Evolutionary conservation across 1,140 invertebrate genomes (phyloP).

Genomic region (Dendrolimus kikuchii): DNA sequence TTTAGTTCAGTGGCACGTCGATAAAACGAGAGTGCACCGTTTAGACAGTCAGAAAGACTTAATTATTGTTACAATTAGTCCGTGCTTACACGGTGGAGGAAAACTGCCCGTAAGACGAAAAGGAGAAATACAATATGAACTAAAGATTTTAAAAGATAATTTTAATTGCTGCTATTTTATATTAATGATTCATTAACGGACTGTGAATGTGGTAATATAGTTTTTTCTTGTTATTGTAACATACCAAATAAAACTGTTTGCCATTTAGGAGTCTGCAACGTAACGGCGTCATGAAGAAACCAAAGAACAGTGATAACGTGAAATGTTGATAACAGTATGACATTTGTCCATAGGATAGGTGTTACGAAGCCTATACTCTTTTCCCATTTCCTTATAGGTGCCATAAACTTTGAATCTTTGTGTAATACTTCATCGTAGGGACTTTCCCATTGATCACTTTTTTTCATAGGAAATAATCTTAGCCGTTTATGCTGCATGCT

Average conservation of each 20-base stretch:
- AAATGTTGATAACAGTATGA: conserved; percentile 26
- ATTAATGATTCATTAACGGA: too few species aligned
- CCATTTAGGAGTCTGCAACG: conserved; percentile 18
- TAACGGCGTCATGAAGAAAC: conserved; percentile 7
- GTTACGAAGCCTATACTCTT: conserved; percentile 48
- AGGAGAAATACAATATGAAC: too few species aligned
- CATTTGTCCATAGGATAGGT: conserved; percentile 40
- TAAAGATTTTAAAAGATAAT: too few species aligned
- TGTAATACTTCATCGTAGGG: conserved; percentile 26
- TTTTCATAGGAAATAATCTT: background rate
- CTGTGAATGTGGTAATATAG: too few species aligned
- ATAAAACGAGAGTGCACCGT: too few species aligned
- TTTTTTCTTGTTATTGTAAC: conserved; percentile 7
- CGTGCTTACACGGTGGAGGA: too few species aligned
- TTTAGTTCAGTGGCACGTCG: too few species aligned
- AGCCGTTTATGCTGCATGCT: too few species aligned
- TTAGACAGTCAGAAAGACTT: too few species aligned
- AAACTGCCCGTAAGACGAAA: too few species aligned
- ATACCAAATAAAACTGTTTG: conserved; percentile 39
- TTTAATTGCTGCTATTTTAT: too few species aligned
- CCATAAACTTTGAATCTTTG: conserved; percentile 33
- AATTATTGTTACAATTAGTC: too few species aligned
- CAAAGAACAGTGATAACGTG: conserved; percentile 25
- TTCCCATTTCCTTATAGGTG: conserved; percentile 36
- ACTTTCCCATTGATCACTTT: background rate